Conservation (phyloP, 1,140 invertebrate genomes). For the Caenorhabditis remanei region DNA sequence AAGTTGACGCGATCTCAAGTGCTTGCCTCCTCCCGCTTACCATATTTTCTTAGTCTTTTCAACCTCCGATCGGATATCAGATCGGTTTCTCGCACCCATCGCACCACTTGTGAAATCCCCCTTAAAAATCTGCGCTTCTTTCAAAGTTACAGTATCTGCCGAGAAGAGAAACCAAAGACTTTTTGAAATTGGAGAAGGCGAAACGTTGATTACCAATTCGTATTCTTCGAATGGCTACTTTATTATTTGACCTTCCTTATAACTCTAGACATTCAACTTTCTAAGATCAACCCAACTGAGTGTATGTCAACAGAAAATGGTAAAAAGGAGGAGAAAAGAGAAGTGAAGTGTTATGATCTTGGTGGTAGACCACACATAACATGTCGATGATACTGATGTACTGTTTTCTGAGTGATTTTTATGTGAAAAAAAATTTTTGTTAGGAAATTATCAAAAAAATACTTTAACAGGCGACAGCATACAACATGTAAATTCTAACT, state of each 20-base stretch:
- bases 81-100: neutral
- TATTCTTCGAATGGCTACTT: conserved; percentile 12
- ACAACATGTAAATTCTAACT: no score
- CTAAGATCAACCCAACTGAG: conserved; percentile 18
- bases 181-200: neutral
- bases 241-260: neutral
- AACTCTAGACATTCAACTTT: conserved; percentile 5
- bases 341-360: conserved; percentile 27
- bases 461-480: no score
- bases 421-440: no score
- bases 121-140: conserved; percentile 2
- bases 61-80: conserved; percentile 22
- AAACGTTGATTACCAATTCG: neutral
- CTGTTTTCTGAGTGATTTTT: no score
- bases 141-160: conserved; percentile 22
- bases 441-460: no score
- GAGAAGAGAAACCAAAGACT: neutral
- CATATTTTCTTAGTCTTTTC: neutral
- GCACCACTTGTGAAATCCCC: conserved; percentile 5
- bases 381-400: no score
- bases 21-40: neutral
- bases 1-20: conserved; percentile 56
- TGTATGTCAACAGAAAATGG: conserved; percentile 21
- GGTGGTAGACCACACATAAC: neutral
- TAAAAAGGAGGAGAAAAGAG: neutral